phyloP scores from a whole-genome alignment of 2,888 invertebrate genomes.

The Synergus itoensis region DNA sequence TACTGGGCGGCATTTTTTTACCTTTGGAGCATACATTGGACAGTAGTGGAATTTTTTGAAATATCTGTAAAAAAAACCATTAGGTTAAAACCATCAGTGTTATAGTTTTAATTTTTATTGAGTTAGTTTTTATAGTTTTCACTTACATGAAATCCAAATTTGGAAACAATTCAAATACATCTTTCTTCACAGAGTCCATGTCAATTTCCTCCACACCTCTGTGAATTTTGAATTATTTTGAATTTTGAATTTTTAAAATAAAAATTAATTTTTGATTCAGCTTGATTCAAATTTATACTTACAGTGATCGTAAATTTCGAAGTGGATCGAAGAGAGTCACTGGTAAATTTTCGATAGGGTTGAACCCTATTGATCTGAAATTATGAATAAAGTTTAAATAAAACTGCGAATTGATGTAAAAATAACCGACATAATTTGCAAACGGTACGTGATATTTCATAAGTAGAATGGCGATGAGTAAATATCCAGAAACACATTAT shows the following conservation, averaged over 20 bases:
- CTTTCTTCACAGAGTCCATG: conserved; percentile 78
- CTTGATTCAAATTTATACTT: conserved; percentile 43
- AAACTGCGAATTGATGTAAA: conserved; percentile 51
- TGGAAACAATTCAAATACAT: conserved; percentile 78
- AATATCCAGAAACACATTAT: conserved; percentile 56
- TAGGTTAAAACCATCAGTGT: neutral
- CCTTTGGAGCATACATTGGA: conserved; percentile 80
- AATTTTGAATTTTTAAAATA: conserved; percentile 32
- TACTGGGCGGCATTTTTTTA: conserved; percentile 81
- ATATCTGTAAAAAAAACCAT: conserved; percentile 74
- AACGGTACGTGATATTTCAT: conserved; percentile 60
- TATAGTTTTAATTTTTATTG: neutral
- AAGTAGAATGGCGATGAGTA: conserved; percentile 45
- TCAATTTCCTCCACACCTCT: conserved; percentile 81
- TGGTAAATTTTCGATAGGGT: conserved; percentile 68
- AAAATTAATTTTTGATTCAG: neutral
- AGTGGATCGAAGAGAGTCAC: conserved; percentile 67
- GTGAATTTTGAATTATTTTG: conserved; percentile 51
- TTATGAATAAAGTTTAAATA: neutral
- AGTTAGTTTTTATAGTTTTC: neutral
- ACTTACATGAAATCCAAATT: conserved; percentile 80
- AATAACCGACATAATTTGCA: conserved; percentile 45
- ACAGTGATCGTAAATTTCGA: conserved; percentile 73
- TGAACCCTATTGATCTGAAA: conserved; percentile 72
- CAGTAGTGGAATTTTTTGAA: conserved; percentile 84